phyloP scores from a whole-genome alignment of 2,888 invertebrate species.

The Drosophila niveifrons region DNA sequence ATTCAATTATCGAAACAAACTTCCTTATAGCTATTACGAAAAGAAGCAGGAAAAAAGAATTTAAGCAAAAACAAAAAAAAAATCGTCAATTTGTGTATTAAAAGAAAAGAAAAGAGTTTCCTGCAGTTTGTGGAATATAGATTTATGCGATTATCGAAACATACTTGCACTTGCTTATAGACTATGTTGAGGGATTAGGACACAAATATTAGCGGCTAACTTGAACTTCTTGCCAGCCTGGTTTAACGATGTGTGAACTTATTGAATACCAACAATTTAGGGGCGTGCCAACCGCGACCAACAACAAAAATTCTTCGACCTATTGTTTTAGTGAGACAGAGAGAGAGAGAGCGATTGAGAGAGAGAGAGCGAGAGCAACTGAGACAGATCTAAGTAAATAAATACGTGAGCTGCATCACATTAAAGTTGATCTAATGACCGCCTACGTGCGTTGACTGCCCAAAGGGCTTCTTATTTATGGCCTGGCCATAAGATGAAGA shows the following conservation, averaged over 20 bases:
- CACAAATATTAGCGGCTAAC: conserved; percentile 3
- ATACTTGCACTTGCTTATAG: too few relatives aligned
- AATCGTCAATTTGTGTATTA: too few relatives aligned
- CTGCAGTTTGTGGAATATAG: too few relatives aligned
- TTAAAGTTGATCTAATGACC: conserved; percentile 78
- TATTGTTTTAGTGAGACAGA: conserved; percentile 20
- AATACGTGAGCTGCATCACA: conserved; percentile 73
- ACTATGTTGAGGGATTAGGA: too few relatives aligned
- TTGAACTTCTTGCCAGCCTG: conserved; percentile 12
- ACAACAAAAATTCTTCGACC: conserved; percentile 7
- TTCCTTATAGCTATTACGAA: too few relatives aligned
- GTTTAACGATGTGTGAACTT: conserved; percentile 60
- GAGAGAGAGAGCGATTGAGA: conserved; percentile 2
- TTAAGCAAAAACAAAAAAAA: too few relatives aligned
- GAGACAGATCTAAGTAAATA: conserved; percentile 67
- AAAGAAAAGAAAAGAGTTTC: too few relatives aligned
- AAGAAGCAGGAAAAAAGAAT: too few relatives aligned
- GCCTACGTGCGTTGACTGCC: conserved; percentile 66
- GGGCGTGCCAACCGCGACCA: conserved; percentile 19
- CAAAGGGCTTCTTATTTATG: conserved; percentile 57
- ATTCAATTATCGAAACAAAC: too few relatives aligned
- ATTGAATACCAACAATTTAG: conserved; percentile 56
- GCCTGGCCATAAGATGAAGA: conserved; percentile 9
- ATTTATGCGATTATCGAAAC: too few relatives aligned
- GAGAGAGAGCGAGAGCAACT: conserved; percentile 9